Conservation (phyloP, 1,140 invertebrate genomes). For the Drosophila funebris region DNA sequence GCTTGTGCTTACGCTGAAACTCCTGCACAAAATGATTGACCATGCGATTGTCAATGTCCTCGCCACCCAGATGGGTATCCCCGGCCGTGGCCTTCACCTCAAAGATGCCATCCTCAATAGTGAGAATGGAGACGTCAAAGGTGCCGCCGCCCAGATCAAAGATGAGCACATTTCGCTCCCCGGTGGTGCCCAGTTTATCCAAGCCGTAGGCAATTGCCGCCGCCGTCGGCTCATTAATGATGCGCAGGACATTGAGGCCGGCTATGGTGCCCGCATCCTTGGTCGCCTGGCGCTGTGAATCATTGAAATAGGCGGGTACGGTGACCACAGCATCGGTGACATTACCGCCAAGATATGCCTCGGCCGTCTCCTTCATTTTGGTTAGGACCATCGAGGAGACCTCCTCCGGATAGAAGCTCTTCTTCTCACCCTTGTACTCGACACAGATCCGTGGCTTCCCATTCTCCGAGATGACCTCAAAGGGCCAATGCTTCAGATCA, state of each 20-base stretch:
- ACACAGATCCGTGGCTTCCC: conserved; percentile 94
- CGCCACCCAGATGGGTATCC: conserved; percentile 98
- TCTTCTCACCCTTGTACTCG: conserved; percentile 94
- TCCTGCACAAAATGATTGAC: conserved; percentile 98
- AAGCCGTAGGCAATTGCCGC: conserved; percentile 99
- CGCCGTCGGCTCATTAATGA: conserved; percentile 98
- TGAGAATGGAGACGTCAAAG: conserved; percentile 98
- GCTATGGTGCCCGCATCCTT: conserved; percentile 96
- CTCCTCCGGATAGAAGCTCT: conserved; percentile 96
- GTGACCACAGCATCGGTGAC: conserved; percentile 96
- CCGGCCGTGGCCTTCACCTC: conserved; percentile 98
- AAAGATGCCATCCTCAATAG: conserved; percentile 97
- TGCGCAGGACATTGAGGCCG: conserved; percentile 93
- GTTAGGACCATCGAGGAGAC: conserved; percentile 95
- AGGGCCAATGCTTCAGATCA: conserved; percentile 99
- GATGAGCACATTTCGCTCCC: conserved; percentile 93
- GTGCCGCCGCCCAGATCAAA: conserved; percentile 99
- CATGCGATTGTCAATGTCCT: conserved; percentile 97
- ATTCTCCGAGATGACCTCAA: conserved; percentile 92
- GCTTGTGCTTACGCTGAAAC: conserved; percentile 98
- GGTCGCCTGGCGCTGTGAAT: conserved; percentile 95
- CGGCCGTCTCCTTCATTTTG: conserved; percentile 97
- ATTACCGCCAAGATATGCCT: conserved; percentile 95
- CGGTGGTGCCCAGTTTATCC: conserved; percentile 95
- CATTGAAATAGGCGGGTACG: conserved; percentile 96